phyloP scores from a whole-genome alignment of 2,797 vertebrate species.

The Scolopax rusticola region DNA sequence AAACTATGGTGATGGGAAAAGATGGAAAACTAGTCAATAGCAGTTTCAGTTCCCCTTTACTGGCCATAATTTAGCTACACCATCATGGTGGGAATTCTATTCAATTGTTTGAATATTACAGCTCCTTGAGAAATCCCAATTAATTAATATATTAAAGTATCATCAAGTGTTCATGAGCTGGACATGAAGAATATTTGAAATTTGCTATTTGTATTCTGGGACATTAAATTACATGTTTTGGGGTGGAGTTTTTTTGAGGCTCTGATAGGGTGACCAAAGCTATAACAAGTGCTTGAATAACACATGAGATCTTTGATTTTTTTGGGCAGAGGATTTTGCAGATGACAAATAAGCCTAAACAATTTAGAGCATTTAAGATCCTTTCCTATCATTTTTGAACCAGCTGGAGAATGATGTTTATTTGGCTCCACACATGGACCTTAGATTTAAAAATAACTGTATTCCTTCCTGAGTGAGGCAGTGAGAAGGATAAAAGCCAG shows the following conservation, averaged over 20 bases:
- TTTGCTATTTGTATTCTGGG: background rate
- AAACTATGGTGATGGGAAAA: background rate
- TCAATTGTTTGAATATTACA: background rate
- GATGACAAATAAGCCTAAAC: background rate
- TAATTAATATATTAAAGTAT: background rate
- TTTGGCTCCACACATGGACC: background rate
- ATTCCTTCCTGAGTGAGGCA: slow-evolving; percentile 9
- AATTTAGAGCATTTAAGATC: background rate
- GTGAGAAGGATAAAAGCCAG: slow-evolving; percentile 59
- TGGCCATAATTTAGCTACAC: background rate
- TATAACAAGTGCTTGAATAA: background rate
- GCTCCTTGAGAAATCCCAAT: background rate
- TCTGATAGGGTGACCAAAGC: background rate
- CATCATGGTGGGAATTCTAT: background rate
- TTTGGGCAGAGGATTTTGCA: background rate
- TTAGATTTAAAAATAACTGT: slow-evolving; percentile 54
- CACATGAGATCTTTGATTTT: background rate
- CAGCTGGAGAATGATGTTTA: slow-evolving; percentile 1
- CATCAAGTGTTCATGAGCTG: background rate
- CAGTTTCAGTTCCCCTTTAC: background rate
- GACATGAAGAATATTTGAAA: background rate
- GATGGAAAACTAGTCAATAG: background rate
- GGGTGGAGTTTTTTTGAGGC: background rate
- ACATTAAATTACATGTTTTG: background rate
- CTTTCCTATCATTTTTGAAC: slow-evolving; percentile 5